Evolutionary conservation across 2,113 vertebrate genomes (phyloP).

Genomic region (Lampris incognitus): DNA sequence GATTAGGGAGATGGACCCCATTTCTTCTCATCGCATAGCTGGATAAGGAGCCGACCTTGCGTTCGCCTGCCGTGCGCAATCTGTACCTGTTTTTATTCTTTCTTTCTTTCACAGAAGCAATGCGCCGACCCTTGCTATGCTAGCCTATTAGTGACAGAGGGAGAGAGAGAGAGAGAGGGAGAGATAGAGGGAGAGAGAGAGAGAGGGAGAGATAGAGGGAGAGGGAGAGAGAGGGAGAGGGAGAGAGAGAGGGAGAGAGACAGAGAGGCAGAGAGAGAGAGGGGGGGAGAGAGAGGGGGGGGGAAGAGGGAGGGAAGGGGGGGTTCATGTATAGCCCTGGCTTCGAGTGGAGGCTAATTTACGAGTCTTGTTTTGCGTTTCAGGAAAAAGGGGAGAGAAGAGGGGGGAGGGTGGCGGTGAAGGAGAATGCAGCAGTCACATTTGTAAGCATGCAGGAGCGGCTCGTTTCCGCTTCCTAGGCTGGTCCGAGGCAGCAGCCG

Average conservation of each 20-base stretch:
- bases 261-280: background rate
- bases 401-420: conserved; percentile 76
- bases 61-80: conserved; percentile 47
- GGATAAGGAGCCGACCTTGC: conserved; percentile 63
- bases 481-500: conserved; percentile 84
- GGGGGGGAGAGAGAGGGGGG: conserved; percentile 35
- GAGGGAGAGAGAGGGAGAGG: conserved; percentile 29
- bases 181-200: conserved; percentile 21
- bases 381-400: conserved; percentile 72
- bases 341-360: conserved; percentile 80
- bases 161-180: conserved; percentile 51
- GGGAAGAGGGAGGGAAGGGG: too few species aligned
- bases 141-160: conserved; percentile 79
- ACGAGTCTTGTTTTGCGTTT: conserved; percentile 82
- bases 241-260: conserved; percentile 39
- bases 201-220: conserved; percentile 40
- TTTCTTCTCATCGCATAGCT: conserved; percentile 35
- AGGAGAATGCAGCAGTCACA: conserved; percentile 85
- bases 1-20: conserved; percentile 37
- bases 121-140: conserved; percentile 81
- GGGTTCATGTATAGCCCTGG: conserved; percentile 69
- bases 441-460: conserved; percentile 85
- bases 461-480: conserved; percentile 90
- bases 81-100: conserved; percentile 63
- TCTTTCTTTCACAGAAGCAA: conserved; percentile 67